These are phyloP conservation scores for Caradrina clavipalpis DNA, from an alignment of 2,888 invertebrate genomes.

Conservation along the genomic window DNA sequence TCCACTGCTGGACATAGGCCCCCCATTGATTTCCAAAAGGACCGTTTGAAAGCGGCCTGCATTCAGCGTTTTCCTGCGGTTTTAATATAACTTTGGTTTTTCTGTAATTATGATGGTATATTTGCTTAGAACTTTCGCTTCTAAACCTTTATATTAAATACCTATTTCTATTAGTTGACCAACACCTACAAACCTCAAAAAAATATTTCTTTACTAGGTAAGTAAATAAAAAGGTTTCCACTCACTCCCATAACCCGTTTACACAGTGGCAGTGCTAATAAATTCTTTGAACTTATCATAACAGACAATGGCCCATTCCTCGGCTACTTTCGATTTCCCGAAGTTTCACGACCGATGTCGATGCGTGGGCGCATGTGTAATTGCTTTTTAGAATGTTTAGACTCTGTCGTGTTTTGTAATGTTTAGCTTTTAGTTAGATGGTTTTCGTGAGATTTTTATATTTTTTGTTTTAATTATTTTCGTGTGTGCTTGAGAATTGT, in stretches of 20 bases:
- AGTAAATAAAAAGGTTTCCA: constrained; percentile 14
- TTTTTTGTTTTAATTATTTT: constrained; percentile 2
- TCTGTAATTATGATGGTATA: too few species aligned
- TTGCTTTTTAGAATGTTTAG: constrained; percentile 52
- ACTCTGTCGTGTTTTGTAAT: constrained; percentile 29
- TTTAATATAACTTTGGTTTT: too few species aligned
- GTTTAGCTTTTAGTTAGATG: constrained; percentile 42
- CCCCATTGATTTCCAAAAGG: too few species aligned
- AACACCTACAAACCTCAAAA: background rate
- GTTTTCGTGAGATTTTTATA: constrained; percentile 18
- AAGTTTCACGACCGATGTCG: constrained; percentile 59
- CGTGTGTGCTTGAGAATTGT: constrained; percentile 19
- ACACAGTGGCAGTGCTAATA: constrained; percentile 49
- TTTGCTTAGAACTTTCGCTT: too few species aligned
- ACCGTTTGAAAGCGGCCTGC: too few species aligned
- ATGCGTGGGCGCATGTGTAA: constrained; percentile 64
- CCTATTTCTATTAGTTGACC: constrained; percentile 2
- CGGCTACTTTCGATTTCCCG: constrained; percentile 70
- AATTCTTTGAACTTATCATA: constrained; percentile 55
- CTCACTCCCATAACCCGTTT: constrained; percentile 46
- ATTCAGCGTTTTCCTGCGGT: too few species aligned
- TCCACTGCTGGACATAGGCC: too few species aligned
- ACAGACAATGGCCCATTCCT: constrained; percentile 55
- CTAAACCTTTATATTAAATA: background rate
- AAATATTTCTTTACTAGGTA: constrained; percentile 21